Base-by-base conservation (phyloP, 1,140 invertebrate species). In the Oedothorax gibbosus region DNA sequence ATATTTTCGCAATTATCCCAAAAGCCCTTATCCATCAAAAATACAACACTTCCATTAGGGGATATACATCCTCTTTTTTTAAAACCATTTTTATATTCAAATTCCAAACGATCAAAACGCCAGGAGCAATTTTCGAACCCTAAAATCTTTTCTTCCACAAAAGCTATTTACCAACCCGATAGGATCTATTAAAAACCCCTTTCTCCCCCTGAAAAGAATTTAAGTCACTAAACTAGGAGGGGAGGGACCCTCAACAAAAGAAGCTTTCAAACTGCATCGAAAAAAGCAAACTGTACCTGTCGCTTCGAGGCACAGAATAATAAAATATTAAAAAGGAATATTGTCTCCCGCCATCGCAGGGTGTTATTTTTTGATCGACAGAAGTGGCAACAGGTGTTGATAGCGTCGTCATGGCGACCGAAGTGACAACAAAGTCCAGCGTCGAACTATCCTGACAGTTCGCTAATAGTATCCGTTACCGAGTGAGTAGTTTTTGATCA, bases 371-470 rank as follows among this genome's bases (percentile, higher is more conserved):
- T 79, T 79, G 64, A 79, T 79, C 77, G 77, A 79, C 77, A 21
- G 62, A 21, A 64, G 8, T 82, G 69, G 69, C 80, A 82, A 82
- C 80, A 82, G 80, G 80, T 82, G 80, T 53, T 49, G 57, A 82
- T 72, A 53, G 15, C n/a, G 80, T 82, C 65, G 50, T 69, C 68
- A 62, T 82, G 50, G 80, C n/a, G 50, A 82, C 56, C n/a, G 20
- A 20, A 72, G 20, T 51, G 54, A 73, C 80, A 82, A 82, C 57
- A 82, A 72, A 69, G 20, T 71, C 15, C 65, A 54, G 53, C 10
- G 60, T 66, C 66, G 49, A 69, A 35, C 78, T 21, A 50, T 9
- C n/a, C n/a, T 49, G n/a, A 51, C n/a, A 65, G 6, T n/a, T 12
- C 56, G 35, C 49, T 79, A 79, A 72, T 82, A 71, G 80, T 82